Percentiles rank a stretch among this genome's conserved stretches.
phyloP scores from a whole-genome alignment of 2,797 vertebrate genomes.

The Catostomus latipinnis region DNA sequence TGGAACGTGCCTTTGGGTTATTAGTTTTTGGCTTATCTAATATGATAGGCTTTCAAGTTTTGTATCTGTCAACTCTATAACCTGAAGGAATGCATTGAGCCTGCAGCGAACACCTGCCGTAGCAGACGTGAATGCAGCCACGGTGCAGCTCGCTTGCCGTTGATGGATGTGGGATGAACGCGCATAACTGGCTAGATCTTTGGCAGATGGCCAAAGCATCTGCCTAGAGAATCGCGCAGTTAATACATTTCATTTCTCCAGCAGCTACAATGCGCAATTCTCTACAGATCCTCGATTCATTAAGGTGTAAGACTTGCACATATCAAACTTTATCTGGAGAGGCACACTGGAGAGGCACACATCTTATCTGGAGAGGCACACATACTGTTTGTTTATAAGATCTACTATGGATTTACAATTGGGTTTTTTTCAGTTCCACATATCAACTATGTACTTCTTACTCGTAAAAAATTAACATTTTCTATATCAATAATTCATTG shows the following conservation, averaged over 20 bases:
- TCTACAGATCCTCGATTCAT: slow-evolving; percentile 43
- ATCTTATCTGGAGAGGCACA: no score
- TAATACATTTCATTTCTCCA: slow-evolving; percentile 22
- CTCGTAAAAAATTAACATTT: no score
- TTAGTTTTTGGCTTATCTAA: slow-evolving; percentile 38
- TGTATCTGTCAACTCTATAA: slow-evolving; percentile 34
- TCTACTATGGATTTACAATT: no score
- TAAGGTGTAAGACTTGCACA: slow-evolving; percentile 13
- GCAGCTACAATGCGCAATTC: slow-evolving; percentile 26
- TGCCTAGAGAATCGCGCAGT: no score
- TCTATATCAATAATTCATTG: no score
- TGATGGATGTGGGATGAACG: slow-evolving; percentile 49
- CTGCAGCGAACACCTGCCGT: slow-evolving; percentile 54
- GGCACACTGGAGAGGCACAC: background rate
- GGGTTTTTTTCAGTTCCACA: no score
- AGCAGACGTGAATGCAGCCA: slow-evolving; percentile 8
- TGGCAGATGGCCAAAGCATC: slow-evolving; percentile 28
- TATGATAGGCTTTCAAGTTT: slow-evolving; percentile 32
- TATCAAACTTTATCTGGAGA: background rate
- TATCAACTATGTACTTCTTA: no score
- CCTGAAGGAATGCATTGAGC: slow-evolving; percentile 44
- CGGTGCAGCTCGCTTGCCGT: background rate
- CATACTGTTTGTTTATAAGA: no score
- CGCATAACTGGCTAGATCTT: slow-evolving; percentile 35
- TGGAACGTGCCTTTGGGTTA: slow-evolving; percentile 46